Conservation (phyloP, 2,113 vertebrate genomes). For the Anser cygnoides region DNA sequence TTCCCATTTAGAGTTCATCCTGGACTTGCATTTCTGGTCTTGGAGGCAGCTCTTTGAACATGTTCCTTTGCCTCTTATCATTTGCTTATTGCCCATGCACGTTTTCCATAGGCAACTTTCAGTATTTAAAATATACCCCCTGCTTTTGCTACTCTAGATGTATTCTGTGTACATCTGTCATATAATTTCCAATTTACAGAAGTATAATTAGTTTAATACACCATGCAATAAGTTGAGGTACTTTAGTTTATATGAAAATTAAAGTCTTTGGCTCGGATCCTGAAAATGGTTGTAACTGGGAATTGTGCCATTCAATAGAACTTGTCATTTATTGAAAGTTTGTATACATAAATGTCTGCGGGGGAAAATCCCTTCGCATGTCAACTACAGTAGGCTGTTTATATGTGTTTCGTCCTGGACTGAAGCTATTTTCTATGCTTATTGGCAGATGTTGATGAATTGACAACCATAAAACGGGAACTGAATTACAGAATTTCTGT, state of each 20-base stretch:
- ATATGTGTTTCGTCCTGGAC: background rate
- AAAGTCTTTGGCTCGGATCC: background rate
- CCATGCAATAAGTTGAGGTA: background rate
- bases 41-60: background rate
- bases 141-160: fast-evolving
- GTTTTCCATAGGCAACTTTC: background rate
- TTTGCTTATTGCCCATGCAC: background rate
- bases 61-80: background rate
- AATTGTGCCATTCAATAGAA: background rate
- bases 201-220: background rate
- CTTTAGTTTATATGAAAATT: background rate
- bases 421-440: slow-evolving; percentile 52
- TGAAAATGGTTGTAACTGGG: background rate
- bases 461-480: slow-evolving; percentile 86
- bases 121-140: background rate
- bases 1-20: background rate
- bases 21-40: background rate
- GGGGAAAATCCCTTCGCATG: background rate
- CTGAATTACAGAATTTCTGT: slow-evolving; percentile 85
- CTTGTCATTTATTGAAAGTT: background rate
- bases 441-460: slow-evolving; percentile 80
- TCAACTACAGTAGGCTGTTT: background rate
- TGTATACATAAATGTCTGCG: background rate
- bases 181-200: background rate
- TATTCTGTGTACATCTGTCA: background rate